Evolutionary conservation across 1,140 invertebrate species (phyloP).

Genomic region (Psilanteris sp.): DNA sequence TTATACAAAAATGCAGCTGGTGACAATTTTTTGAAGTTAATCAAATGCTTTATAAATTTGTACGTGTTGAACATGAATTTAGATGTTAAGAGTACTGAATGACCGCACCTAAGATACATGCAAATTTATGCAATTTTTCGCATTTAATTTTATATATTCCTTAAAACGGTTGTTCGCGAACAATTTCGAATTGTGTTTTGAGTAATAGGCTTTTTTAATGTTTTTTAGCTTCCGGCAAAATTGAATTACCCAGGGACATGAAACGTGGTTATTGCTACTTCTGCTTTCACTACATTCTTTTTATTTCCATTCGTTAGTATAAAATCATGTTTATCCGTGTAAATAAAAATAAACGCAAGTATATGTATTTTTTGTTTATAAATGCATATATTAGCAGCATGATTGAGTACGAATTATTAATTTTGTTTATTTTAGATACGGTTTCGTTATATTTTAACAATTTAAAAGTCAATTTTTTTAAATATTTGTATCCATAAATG

Average conservation of each 20-base stretch:
- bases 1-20: neutral
- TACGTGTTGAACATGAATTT: conserved; percentile 28
- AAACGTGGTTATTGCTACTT: neutral
- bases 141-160: conserved; percentile 41
- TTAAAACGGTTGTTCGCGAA: conserved; percentile 34
- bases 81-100: neutral
- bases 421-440: conserved; percentile 11
- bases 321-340: conserved; percentile 39
- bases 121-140: conserved; percentile 46
- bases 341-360: conserved; percentile 37
- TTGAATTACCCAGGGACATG: conserved; percentile 33
- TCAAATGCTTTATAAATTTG: conserved; percentile 27
- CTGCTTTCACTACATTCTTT: conserved; percentile 6
- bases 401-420: conserved; percentile 19
- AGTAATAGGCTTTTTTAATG: conserved; percentile 50
- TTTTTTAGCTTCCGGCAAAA: conserved; percentile 46
- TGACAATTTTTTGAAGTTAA: conserved; percentile 29
- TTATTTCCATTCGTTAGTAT: conserved; percentile 17
- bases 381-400: conserved; percentile 19
- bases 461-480: too few relatives aligned
- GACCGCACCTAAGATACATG: conserved; percentile 20
- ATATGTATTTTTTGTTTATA: conserved; percentile 18
- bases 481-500: too few relatives aligned
- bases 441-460: conserved; percentile 13
- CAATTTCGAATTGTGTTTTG: conserved; percentile 45